Conservation (phyloP, 2,113 vertebrate genomes). For the Dasyurus viverrinus region DNA sequence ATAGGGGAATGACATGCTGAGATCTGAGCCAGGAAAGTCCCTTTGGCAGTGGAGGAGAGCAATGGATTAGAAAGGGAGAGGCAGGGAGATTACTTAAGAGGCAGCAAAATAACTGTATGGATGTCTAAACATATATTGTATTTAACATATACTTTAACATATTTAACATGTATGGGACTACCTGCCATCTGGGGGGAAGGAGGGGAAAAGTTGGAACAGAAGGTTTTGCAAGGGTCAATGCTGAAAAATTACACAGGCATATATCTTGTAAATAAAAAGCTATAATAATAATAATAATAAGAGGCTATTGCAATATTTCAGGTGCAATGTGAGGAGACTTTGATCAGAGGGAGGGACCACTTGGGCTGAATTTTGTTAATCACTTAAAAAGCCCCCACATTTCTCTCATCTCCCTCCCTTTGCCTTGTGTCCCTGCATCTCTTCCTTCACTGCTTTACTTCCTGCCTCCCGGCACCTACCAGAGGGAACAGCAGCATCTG, state of each 20-base stretch:
- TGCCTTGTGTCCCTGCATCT: background rate
- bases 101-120: background rate
- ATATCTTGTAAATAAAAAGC: too few species aligned
- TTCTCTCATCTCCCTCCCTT: background rate
- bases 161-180: too few species aligned
- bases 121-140: too few species aligned
- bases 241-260: too few species aligned
- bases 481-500: background rate
- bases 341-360: background rate
- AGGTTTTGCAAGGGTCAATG: too few species aligned
- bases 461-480: background rate
- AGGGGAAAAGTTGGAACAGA: too few species aligned
- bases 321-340: background rate
- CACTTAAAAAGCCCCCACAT: background rate
- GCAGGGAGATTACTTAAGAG: background rate
- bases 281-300: too few species aligned
- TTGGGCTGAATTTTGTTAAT: background rate
- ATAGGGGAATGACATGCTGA: background rate
- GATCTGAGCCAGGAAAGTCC: background rate
- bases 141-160: too few species aligned
- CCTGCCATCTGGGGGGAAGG: too few species aligned
- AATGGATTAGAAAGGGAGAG: background rate
- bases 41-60: background rate
- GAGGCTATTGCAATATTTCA: background rate
- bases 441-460: background rate